Evolutionary conservation across 2,888 invertebrate species (phyloP), one percentile per base, ranked within the genome.

Genomic region (Isoperla grammatica): DNA sequence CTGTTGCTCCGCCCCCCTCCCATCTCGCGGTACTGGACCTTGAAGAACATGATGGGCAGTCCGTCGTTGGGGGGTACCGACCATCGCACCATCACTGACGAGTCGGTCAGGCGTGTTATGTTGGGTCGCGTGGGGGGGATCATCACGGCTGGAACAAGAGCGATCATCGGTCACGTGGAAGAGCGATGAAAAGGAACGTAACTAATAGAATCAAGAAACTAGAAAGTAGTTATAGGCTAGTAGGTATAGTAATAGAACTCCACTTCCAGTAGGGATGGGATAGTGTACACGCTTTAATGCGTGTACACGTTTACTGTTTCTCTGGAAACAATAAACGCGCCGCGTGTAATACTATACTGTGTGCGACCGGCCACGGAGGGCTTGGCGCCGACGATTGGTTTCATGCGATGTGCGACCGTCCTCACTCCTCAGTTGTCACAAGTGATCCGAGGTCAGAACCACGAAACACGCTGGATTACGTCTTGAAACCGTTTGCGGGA

Each of bases 31-130:
- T 88, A 88, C 68, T 92, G 91, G 2, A 91, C 87, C 77, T 94
- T 94, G 73, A 93, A 96, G 73, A 95, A 95, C 67, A 82, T 81
- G 68, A 96, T 94, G 1, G 86, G 81, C 19, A 95, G 75, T 0
- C 95, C 95, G 49, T 84, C 84, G 70, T 92, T 90, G 19, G 82
- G 79, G 0, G 90, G 87, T 0, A 93, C 89, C 12, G 81, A 80
- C 96, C 96, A 97, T 29, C 92, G 83, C 11, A 96, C 87, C 88
- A 95, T 93, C 1, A 95, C 95, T 9, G 94, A 90, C 46, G 90
- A 86, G 69, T 96, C 95, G 0, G 90, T 87, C 54, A 95, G 76
- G 20, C 94, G 82, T 0, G 91, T 90, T 42, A 97, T 87, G 67
- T 87, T 89, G 0, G 96, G 96, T 17, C 84, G 84, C 1, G 89